Conservation (phyloP, 2,113 vertebrate genomes). For the Ramphastos sulfuratus region DNA sequence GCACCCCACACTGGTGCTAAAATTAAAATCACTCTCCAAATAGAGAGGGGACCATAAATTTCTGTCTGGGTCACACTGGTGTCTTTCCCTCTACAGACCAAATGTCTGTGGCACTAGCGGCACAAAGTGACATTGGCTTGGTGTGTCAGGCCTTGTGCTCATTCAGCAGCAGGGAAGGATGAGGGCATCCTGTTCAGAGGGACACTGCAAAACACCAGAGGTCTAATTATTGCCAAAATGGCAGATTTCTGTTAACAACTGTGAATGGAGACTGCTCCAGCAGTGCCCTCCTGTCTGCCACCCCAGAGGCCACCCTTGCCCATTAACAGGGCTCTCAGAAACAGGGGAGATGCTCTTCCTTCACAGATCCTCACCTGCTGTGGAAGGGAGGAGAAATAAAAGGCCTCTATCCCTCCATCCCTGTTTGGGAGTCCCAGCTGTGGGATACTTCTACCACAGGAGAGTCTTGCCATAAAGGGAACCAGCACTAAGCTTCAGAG, state of each 20-base stretch:
- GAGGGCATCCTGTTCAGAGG: background rate
- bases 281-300: background rate
- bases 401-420: background rate
- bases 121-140: fast-evolving
- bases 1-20: background rate
- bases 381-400: background rate
- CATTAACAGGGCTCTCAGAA: fast-evolving
- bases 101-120: fast-evolving
- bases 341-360: background rate
- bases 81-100: background rate
- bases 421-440: fast-evolving
- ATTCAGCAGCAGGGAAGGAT: background rate
- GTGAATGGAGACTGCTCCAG: background rate
- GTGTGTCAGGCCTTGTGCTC: background rate
- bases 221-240: background rate
- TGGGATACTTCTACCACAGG: fast-evolving
- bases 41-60: background rate
- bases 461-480: background rate
- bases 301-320: background rate
- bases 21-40: background rate
- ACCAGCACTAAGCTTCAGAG: background rate
- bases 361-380: background rate
- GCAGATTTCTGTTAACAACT: background rate
- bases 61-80: background rate
- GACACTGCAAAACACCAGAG: background rate